Evolutionary conservation across 2,113 vertebrate genomes (phyloP).

Genomic region (Stictonetta naevosa): DNA sequence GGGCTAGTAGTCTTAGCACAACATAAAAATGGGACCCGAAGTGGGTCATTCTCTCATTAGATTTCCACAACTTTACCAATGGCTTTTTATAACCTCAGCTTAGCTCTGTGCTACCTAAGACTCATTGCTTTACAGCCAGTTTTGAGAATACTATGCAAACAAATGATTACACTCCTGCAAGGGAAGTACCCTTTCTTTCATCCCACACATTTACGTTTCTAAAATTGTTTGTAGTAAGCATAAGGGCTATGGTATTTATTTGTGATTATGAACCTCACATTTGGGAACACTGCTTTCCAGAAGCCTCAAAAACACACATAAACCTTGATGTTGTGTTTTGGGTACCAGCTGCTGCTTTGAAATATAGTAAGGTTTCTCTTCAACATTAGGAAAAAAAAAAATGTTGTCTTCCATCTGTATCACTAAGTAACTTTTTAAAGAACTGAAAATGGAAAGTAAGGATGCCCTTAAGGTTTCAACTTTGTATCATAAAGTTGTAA

Average conservation of each 20-base stretch:
- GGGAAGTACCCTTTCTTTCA: background rate
- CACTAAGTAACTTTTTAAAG: background rate
- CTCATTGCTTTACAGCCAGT: background rate
- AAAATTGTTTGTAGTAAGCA: background rate
- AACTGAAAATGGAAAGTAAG: background rate
- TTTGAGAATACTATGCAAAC: background rate
- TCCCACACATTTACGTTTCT: background rate
- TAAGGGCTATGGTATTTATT: background rate
- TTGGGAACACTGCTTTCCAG: background rate
- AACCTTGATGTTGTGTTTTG: background rate
- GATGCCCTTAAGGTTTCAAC: background rate
- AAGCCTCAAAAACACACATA: background rate
- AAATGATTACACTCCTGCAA: background rate
- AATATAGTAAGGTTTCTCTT: background rate
- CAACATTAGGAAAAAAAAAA: background rate
- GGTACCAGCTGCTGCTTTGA: background rate
- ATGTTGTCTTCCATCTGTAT: background rate
- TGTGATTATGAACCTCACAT: background rate
- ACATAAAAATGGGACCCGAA: background rate
- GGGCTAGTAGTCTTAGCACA: background rate
- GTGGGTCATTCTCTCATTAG: background rate
- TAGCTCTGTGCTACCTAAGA: background rate
- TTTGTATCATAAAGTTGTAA: background rate
- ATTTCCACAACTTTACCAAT: conserved; percentile 4
- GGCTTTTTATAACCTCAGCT: background rate